These are phyloP conservation scores for Balanococcus diminutus DNA, from an alignment of 2,888 invertebrate genomes.

Conservation along the genomic window DNA sequence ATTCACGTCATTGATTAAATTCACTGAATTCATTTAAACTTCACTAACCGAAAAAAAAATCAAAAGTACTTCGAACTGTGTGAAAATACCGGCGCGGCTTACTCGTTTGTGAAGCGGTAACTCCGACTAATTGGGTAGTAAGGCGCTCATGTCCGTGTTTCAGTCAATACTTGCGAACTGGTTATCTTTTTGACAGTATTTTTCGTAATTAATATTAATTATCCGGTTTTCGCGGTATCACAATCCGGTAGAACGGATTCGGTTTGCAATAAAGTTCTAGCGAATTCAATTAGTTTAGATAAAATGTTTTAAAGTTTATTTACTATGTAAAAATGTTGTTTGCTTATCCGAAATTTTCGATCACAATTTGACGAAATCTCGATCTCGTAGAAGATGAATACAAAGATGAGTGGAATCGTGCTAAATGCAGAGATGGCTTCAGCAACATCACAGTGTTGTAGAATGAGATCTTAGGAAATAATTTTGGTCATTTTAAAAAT, in stretches of 20 bases:
- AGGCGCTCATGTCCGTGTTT: constrained; percentile 33
- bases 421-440: too few species aligned
- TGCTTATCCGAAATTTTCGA: not conserved
- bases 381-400: not conserved
- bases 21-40: not conserved
- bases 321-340: not conserved
- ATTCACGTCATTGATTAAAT: constrained; percentile 2
- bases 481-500: too few species aligned
- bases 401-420: too few species aligned
- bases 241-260: constrained; percentile 35
- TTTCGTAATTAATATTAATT: constrained; percentile 43
- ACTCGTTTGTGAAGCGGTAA: constrained; percentile 36
- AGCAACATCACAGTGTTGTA: too few species aligned
- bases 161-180: constrained; percentile 37
- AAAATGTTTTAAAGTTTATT: constrained; percentile 5
- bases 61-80: constrained; percentile 8
- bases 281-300: constrained; percentile 15
- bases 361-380: not conserved
- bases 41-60: not conserved
- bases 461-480: too few species aligned
- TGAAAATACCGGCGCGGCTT: constrained; percentile 23
- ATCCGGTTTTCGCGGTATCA: constrained; percentile 32
- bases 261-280: constrained; percentile 39
- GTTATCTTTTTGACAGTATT: constrained; percentile 37
- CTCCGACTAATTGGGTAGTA: constrained; percentile 36